Conservation (phyloP, 2,797 vertebrate genomes). For the Bufotes viridis region DNA sequence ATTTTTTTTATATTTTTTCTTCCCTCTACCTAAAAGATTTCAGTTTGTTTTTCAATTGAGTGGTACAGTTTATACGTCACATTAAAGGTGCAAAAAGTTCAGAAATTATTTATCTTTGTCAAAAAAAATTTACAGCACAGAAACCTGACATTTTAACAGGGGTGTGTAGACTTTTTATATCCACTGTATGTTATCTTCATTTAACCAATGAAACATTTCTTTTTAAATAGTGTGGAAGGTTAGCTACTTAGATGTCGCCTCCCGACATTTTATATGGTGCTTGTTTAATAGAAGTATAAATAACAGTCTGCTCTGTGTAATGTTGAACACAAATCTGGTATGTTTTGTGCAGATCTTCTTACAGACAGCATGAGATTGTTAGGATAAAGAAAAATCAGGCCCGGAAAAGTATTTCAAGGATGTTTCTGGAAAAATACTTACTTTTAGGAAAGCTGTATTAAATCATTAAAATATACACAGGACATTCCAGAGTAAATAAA, state of each 20-base stretch:
- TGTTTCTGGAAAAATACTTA: slow-evolving; percentile 11
- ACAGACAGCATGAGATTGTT: slow-evolving; percentile 49
- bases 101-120: too few species aligned
- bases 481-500: background rate
- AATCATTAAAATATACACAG: slow-evolving; percentile 20
- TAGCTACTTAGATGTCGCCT: slow-evolving; percentile 9
- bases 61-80: too few species aligned
- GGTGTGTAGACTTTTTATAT: too few species aligned
- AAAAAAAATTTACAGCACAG: too few species aligned
- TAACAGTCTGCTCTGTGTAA: slow-evolving; percentile 37
- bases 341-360: slow-evolving; percentile 30
- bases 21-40: too few species aligned
- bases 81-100: too few species aligned
- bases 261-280: slow-evolving; percentile 5
- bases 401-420: slow-evolving; percentile 36
- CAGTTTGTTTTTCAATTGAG: too few species aligned
- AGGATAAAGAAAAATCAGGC: slow-evolving; percentile 46
- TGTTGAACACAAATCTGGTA: slow-evolving; percentile 41
- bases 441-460: slow-evolving; percentile 1
- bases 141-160: too few species aligned
- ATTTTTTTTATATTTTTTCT: too few species aligned
- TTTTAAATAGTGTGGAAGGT: background rate
- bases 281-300: slow-evolving; percentile 48
- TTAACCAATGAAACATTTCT: background rate
- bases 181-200: background rate